Evolutionary conservation across 2,888 invertebrate species (phyloP).

Genomic region (Amitus sp.): DNA sequence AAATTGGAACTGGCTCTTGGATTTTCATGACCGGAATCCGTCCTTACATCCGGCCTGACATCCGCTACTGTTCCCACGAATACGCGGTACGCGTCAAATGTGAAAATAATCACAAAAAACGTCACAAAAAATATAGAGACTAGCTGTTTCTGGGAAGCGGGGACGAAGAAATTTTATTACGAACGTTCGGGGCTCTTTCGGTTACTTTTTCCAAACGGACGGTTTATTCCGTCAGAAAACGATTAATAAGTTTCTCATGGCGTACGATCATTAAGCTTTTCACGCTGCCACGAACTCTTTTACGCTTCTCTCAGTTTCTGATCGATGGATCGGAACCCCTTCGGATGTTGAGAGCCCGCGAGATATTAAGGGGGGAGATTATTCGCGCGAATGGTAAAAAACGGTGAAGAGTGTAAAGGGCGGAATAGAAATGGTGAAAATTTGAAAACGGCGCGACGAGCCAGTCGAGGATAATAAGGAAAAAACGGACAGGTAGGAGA

Average conservation of each 20-base stretch:
- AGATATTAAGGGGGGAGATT: conserved; percentile 27
- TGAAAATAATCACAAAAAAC: too few relatives aligned
- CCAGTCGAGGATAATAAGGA: conserved; percentile 21
- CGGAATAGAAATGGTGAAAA: conserved; percentile 37
- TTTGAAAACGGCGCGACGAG: conserved; percentile 38
- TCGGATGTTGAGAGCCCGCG: conserved; percentile 39
- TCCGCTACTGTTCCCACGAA: too few relatives aligned
- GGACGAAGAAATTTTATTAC: too few relatives aligned
- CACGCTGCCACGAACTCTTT: conserved; percentile 61
- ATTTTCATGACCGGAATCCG: too few relatives aligned
- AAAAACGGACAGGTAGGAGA: conserved; percentile 44
- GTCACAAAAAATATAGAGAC: too few relatives aligned
- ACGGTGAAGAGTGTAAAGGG: conserved; percentile 25
- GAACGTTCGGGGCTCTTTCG: too few relatives aligned
- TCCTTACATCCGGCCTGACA: too few relatives aligned
- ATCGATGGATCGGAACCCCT: conserved; percentile 62
- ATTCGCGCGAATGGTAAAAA: conserved; percentile 35
- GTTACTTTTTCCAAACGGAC: not conserved
- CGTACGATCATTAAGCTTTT: conserved; percentile 63
- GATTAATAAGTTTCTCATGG: conserved; percentile 62
- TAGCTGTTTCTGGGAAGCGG: too few relatives aligned
- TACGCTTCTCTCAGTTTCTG: conserved; percentile 50
- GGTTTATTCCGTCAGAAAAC: conserved; percentile 41
- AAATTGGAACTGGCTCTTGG: too few relatives aligned
- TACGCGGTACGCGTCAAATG: too few relatives aligned